Evolutionary conservation across 1,140 invertebrate species (phyloP), one percentile per base, ranked within the genome.

Genomic region (Prorops nasuta): DNA sequence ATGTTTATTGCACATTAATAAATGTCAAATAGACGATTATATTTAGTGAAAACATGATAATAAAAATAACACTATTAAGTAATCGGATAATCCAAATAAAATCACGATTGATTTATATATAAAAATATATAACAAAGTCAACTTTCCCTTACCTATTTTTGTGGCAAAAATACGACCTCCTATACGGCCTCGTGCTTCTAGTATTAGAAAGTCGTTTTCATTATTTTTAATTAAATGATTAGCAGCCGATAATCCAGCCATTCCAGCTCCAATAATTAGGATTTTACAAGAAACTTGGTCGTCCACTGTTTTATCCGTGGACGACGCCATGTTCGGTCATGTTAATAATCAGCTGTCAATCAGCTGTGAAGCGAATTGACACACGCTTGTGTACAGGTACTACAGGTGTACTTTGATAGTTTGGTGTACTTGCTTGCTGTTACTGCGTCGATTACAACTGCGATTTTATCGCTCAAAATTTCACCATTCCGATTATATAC

Each of bases 241-340:
- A 12, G 90, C 92, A 17, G 91, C 89, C 10, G 91, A 86, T 44
- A 94, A 69, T 19, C 92, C 92, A 44, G 91, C 88, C 79, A 94
- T 90, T 47, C 92, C 91, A 57, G 84, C 90, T 21, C 92, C 92
- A 62, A 95, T 83, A 64, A 94, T 92, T 53, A 93, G 72, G 49
- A 92, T 83, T 80, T 90, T 88, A 66, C 76, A 83, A 10, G 60
- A 69, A 63, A 62, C 60, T 51, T 51, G 63, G 49, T 67, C 66
- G 72, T 76, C 64, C 44, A 64, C 64, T 40, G 66, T 63, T 19
- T 69, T 63, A 17, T 58, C 53, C 46, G 64, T 71, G 60, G 71
- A 71, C 58, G 71, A 68, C 71, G 74, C 74, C 74, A 76, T 77
- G 62, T 75, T 75, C 53, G 58, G 50, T 51, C 28, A 52, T 35